Base-by-base conservation (phyloP, 2,113 vertebrate genomes). In the Percina caprodes region DNA sequence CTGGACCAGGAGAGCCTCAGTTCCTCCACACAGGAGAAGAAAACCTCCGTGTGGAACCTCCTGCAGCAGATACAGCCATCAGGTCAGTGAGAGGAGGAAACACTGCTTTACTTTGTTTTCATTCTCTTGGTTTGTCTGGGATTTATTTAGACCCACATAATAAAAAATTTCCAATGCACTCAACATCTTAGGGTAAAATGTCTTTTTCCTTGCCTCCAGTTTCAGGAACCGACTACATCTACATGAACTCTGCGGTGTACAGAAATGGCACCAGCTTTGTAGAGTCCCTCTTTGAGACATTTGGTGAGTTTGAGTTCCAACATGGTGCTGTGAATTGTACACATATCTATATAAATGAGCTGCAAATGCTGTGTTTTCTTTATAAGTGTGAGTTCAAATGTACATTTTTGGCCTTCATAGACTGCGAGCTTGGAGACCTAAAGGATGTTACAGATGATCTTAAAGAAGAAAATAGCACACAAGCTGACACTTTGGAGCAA, bases 231-330 rank as follows among this genome's bases (percentile, higher is more conserved):
- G 96, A 97, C 62, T 98, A 95, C 86, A 95, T 97, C 90, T 99
- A 99, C 0, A 95, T 99, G 96, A 99, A 99, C 95, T 97, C 97
- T 0, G 91, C 96, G 0, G 95, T 97, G 49, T 96, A 97, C 83
- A 96, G 96, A 92, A 98, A 98, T 1, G 98, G 98, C 72, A 99
- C 98, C 81, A 99, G 98, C 92, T 99, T 99, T 2, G 98, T 99
- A 73, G 98, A 99, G 89, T 99, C 98, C 9, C 96, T 99, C 76
- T 99, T 99, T 68, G 97, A 99, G 83, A 97, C 96, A 60, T 99
- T 99, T 55, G 98, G 98, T 99, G 94, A 0, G 96, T 88, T 49
- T 60, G 7, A 59, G 16, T 16, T 65, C 24, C 5, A 9, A 13
- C 1, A 18, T 2, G 0, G 0, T 23, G 65, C 9, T n/a, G 54